Conservation (phyloP, 1,140 invertebrate species). For the Wiebesia pumilae region DNA sequence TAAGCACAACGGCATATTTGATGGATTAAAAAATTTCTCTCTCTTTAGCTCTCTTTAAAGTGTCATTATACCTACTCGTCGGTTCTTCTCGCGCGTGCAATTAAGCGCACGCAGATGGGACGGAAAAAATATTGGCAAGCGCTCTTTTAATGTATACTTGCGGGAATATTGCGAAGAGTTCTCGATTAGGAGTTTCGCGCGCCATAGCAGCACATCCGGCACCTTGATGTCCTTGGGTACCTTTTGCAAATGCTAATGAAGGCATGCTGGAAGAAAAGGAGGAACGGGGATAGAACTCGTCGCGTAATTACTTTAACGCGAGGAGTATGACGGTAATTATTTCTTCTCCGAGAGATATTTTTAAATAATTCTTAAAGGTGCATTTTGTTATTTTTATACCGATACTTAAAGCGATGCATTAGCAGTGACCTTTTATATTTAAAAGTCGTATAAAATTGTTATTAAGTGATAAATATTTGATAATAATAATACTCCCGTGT, state of each 20-base stretch:
- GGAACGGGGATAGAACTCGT: background rate
- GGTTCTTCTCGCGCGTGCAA: constrained; percentile 7
- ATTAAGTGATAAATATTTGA: too few relatives aligned
- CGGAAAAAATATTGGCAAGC: constrained; percentile 21
- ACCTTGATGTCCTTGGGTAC: constrained; percentile 38
- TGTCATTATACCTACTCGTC: constrained; percentile 35
- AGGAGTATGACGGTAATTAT: background rate
- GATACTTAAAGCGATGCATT: too few relatives aligned
- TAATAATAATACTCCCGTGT: too few relatives aligned
- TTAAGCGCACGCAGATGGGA: constrained; percentile 13
- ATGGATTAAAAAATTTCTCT: too few relatives aligned
- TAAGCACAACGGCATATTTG: too few relatives aligned
- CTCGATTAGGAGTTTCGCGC: constrained; percentile 45
- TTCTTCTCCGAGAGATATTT: background rate
- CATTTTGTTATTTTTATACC: too few relatives aligned
- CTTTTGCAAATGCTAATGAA: constrained; percentile 32
- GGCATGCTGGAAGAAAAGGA: background rate
- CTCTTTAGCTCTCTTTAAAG: too few relatives aligned
- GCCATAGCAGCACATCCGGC: constrained; percentile 30
- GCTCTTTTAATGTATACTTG: constrained; percentile 11
- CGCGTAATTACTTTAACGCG: constrained; percentile 30
- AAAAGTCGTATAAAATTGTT: too few relatives aligned
- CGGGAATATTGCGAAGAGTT: background rate
- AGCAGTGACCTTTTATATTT: too few relatives aligned
- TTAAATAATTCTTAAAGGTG: background rate